phyloP scores from a whole-genome alignment of 2,888 invertebrate genomes.

The Arrhopalites spinosus region DNA sequence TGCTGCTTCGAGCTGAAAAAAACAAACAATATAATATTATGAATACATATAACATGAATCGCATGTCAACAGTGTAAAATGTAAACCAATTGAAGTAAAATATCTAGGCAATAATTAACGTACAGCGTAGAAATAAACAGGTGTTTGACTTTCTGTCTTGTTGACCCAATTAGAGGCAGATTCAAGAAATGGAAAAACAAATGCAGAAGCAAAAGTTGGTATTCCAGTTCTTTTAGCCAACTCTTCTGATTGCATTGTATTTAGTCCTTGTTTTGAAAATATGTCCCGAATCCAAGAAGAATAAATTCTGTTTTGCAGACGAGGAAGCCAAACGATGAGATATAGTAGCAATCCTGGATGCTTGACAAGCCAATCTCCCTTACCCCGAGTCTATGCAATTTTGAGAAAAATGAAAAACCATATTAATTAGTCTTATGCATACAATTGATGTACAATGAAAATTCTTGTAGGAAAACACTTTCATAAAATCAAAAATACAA shows the following conservation, averaged over 20 bases:
- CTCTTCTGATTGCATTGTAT: constrained; percentile 50
- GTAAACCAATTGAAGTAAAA: no score
- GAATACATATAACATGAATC: no score
- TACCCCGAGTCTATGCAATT: constrained; percentile 20
- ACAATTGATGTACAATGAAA: background rate
- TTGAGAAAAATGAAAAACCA: background rate
- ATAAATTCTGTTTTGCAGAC: constrained; percentile 51
- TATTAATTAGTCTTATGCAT: background rate
- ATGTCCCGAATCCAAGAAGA: constrained; percentile 55
- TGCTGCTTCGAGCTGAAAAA: constrained; percentile 46
- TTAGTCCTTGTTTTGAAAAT: constrained; percentile 54
- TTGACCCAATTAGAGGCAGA: constrained; percentile 20
- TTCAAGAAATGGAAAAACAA: constrained; percentile 30
- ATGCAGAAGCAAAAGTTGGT: constrained; percentile 21
- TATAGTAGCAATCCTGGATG: constrained; percentile 48
- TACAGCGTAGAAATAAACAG: constrained; percentile 41
- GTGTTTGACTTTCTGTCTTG: constrained; percentile 9
- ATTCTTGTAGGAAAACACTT: no score
- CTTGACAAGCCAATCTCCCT: constrained; percentile 33
- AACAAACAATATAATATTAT: no score
- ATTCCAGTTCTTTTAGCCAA: constrained; percentile 37
- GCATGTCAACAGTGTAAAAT: no score
- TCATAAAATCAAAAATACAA: background rate
- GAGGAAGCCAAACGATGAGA: constrained; percentile 52
- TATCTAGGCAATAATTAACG: no score